Evolutionary conservation across 2,888 invertebrate genomes (phyloP).

Genomic region (Phytoseiulus persimilis): DNA sequence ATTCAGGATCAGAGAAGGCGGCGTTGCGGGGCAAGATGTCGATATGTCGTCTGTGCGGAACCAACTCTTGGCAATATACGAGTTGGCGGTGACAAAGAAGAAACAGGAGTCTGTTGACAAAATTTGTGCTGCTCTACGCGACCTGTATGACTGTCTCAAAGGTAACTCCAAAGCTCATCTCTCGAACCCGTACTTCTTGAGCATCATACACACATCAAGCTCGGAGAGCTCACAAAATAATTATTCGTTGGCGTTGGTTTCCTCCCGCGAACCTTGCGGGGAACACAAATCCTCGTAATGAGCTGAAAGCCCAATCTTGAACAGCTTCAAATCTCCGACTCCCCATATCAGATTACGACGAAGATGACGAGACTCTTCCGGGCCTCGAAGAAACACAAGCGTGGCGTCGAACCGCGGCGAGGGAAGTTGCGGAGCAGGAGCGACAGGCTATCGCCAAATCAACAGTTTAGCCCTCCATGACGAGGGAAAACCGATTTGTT

Average conservation of each 20-base stretch:
- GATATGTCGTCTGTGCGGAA: neutral
- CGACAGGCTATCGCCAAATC: neutral
- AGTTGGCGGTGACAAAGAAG: slow-evolving; percentile 9
- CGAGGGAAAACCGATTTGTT: too few relatives aligned
- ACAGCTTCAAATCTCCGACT: neutral
- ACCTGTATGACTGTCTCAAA: slow-evolving; percentile 29
- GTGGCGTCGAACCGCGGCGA: slow-evolving; percentile 10
- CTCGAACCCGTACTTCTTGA: neutral
- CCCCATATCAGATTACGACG: neutral
- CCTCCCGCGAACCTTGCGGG: too few relatives aligned
- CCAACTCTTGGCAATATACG: slow-evolving; percentile 14
- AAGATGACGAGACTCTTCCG: slow-evolving; percentile 21
- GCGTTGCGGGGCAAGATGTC: slow-evolving; percentile 15
- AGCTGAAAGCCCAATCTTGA: neutral
- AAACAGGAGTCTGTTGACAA: slow-evolving; percentile 23
- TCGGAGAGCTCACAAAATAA: too few relatives aligned
- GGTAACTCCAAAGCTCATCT: neutral
- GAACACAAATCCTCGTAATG: neutral
- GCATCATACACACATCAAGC: too few relatives aligned
- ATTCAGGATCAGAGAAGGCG: neutral
- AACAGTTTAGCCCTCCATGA: neutral
- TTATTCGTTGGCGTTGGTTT: too few relatives aligned
- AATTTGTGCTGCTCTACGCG: neutral
- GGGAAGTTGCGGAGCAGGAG: neutral
- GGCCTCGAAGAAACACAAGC: slow-evolving; percentile 26